phyloP scores from a whole-genome alignment of 2,888 invertebrate species.

The Dasysyrphus tricinctus region DNA sequence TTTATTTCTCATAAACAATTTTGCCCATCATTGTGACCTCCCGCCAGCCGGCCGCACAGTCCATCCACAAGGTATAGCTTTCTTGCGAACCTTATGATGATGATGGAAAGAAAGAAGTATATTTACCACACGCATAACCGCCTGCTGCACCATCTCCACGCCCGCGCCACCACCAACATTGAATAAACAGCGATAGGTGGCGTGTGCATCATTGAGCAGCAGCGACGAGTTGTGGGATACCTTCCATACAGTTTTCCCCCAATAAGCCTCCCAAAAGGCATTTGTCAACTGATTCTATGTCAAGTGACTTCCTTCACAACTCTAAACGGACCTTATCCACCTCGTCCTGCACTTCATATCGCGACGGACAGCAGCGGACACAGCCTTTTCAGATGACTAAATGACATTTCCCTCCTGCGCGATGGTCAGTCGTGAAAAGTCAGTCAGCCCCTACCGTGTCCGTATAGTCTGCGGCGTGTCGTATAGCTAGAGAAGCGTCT shows the following conservation, averaged over 20 bases:
- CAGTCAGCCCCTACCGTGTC: not conserved
- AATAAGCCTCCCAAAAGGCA: conserved; percentile 73
- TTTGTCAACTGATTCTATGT: conserved; percentile 75
- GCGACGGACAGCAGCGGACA: conserved; percentile 31
- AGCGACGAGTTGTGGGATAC: conserved; percentile 50
- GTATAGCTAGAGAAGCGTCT: conserved; percentile 16
- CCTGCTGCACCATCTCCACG: not conserved
- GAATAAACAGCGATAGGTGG: conserved; percentile 58
- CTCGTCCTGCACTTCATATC: conserved; percentile 34
- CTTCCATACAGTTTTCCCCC: conserved; percentile 59
- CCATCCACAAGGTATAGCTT: not conserved
- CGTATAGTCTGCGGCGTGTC: no score
- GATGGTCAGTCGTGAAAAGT: conserved; percentile 49
- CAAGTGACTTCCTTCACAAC: conserved; percentile 68
- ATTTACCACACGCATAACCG: conserved; percentile 45
- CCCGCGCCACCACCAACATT: not conserved
- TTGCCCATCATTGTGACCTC: conserved; percentile 61
- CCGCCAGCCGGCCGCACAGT: not conserved
- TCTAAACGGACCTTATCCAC: conserved; percentile 18
- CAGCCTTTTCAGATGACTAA: conserved; percentile 62
- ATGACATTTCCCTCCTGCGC: conserved; percentile 62
- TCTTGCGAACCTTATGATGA: conserved; percentile 8
- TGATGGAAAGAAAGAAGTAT: conserved; percentile 24
- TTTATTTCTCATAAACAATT: conserved; percentile 74
- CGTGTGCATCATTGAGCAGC: conserved; percentile 43